phyloP scores from a whole-genome alignment of 2,888 invertebrate species.

The Magallana nippona region DNA sequence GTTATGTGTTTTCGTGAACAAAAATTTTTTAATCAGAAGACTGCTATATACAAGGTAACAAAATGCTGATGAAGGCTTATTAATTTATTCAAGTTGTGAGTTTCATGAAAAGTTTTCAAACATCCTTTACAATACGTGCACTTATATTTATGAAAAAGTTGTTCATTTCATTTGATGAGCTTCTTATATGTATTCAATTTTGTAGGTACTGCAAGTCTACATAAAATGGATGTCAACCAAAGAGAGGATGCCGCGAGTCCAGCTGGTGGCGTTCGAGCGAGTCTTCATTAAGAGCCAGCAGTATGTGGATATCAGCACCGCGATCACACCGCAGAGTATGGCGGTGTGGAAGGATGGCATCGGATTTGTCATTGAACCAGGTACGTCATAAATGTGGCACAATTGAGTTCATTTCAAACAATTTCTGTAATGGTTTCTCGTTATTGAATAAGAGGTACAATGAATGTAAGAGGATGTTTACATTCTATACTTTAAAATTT shows the following conservation, averaged over 20 bases:
- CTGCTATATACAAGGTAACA: no score
- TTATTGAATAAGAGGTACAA: no score
- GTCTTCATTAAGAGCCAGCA: slow-evolving; percentile 47
- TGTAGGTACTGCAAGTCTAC: slow-evolving; percentile 68
- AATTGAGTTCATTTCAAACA: no score
- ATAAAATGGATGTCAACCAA: slow-evolving; percentile 60
- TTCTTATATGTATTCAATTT: background rate
- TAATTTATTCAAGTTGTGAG: no score
- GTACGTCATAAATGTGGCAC: slow-evolving; percentile 50
- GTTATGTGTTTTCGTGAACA: no score
- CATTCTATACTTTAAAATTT: no score
- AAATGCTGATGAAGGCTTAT: no score
- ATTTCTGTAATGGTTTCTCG: no score
- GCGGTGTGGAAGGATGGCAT: slow-evolving; percentile 67
- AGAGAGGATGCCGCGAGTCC: slow-evolving; percentile 60
- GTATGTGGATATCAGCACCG: slow-evolving; percentile 45
- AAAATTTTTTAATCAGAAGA: no score
- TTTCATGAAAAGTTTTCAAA: background rate
- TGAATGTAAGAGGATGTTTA: no score
- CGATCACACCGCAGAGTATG: slow-evolving; percentile 60
- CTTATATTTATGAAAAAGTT: background rate
- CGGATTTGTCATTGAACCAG: slow-evolving; percentile 65
- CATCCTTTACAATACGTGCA: background rate
- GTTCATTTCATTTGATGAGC: no score
- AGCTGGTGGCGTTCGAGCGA: slow-evolving; percentile 62